Evolutionary conservation across 1,140 invertebrate species (phyloP).

Genomic region (Platyura marginata): DNA sequence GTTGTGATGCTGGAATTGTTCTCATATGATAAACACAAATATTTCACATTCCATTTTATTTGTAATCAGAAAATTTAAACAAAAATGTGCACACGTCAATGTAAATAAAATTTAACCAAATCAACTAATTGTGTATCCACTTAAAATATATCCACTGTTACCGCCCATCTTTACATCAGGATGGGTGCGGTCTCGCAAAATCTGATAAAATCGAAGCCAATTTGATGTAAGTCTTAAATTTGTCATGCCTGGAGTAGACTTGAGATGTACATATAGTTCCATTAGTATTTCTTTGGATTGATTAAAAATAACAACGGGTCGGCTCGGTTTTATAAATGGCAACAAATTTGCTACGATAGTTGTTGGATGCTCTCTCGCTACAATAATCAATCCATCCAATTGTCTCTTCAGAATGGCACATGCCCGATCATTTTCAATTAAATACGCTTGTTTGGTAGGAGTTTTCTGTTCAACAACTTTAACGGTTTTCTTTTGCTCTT

Average conservation of each 20-base stretch:
- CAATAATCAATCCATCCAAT: slow-evolving; percentile 62
- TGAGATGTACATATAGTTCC: slow-evolving; percentile 59
- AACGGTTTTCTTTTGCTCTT: slow-evolving; percentile 6
- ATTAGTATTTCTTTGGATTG: slow-evolving; percentile 60
- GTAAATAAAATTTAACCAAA: neutral
- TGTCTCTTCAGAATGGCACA: slow-evolving; percentile 33
- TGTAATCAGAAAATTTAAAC: neutral
- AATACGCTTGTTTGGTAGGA: slow-evolving; percentile 36
- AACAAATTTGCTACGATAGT: slow-evolving; percentile 58
- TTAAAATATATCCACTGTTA: slow-evolving; percentile 54
- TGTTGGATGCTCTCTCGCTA: slow-evolving; percentile 66
- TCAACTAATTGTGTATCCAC: slow-evolving; percentile 34
- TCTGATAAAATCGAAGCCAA: slow-evolving; percentile 80
- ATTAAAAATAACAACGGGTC: slow-evolving; percentile 72
- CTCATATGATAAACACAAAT: slow-evolving; percentile 1
- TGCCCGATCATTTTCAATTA: slow-evolving; percentile 38
- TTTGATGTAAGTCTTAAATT: slow-evolving; percentile 63
- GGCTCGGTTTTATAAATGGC: slow-evolving; percentile 50
- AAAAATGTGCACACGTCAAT: neutral
- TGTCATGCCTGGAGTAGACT: slow-evolving; percentile 43
- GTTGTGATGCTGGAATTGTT: neutral
- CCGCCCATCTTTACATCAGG: slow-evolving; percentile 61
- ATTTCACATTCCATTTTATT: slow-evolving; percentile 1
- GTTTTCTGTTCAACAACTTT: slow-evolving; percentile 3
- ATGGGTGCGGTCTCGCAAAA: slow-evolving; percentile 67